phyloP scores from a whole-genome alignment of 1,140 invertebrate genomes.

The Teleogryllus occipitalis region DNA sequence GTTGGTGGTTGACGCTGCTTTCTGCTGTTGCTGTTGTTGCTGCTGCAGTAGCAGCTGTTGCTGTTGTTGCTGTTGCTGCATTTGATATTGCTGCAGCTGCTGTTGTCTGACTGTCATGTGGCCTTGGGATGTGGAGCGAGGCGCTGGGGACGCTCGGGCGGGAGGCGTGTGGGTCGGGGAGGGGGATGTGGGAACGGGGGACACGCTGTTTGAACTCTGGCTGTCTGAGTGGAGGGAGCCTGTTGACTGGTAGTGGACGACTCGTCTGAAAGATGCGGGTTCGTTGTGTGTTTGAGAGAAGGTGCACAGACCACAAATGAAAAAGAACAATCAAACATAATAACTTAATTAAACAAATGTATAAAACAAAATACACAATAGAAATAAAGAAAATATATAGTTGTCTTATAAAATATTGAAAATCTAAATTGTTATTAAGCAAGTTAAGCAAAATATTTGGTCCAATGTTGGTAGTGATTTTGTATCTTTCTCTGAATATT shows the following conservation, averaged over 20 bases:
- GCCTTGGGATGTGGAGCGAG: constrained; percentile 26
- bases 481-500: no score
- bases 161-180: constrained; percentile 65
- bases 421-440: no score
- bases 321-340: background rate
- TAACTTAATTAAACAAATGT: background rate
- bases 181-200: constrained; percentile 67
- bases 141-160: constrained; percentile 31
- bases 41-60: constrained; percentile 25
- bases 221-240: constrained; percentile 77
- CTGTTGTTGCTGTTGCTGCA: constrained; percentile 27
- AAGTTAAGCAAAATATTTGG: no score
- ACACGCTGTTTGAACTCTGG: constrained; percentile 71
- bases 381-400: no score
- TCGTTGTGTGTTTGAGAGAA: constrained; percentile 14
- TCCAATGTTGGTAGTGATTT: no score
- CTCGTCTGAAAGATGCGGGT: constrained; percentile 43
- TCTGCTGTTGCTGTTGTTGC: background rate
- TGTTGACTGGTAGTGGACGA: constrained; percentile 74
- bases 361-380: no score
- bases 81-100: background rate
- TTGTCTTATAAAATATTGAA: no score
- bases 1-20: constrained; percentile 15
- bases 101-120: background rate
- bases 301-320: background rate